Evolutionary conservation across 2,888 invertebrate species (phyloP), one percentile per base, ranked within the genome.

Genomic region (Drosophila ochracea): DNA sequence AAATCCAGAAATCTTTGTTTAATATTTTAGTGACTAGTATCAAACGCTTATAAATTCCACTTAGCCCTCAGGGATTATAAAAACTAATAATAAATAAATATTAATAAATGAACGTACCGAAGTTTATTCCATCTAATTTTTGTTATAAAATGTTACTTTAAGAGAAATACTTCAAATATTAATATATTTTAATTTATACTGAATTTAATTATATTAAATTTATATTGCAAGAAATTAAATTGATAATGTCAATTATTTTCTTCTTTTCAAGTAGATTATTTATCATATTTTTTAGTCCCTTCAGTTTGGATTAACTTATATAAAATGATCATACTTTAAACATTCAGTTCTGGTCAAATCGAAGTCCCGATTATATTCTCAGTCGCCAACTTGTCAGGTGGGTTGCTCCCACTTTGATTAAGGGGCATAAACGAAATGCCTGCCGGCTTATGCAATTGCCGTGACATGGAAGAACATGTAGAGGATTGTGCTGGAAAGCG

Each of bases 401-500:
- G 33, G 25, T 3, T 16, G 31, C 43, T 11, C 49, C 33, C 39
- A 55, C 13, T 13, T 37, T 69, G 31, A 37, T n/a, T 35, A 71
- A 37, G 57, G 41, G 59, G 21, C 63, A 37, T 43, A 28, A 53
- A 21, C 31, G 21, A 39, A 37, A 39, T 39, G 35, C 28, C 72
- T 39, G 52, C 9, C 35, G 43, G 43, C 61, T 30, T 31, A 33
- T 28, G 61, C 43, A 58, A 69, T 52, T 60, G 30, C 16, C 30
- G 13, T 11, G 41, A 43, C 43, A 37, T 52, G 31, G 31, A 19
- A 16, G 53, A 58, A 28, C 62, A 54, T 11, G 78, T 67, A 53
- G 64, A 67, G 55, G 58, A 35, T 64, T 62, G 61, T 41, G 55
- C 61, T 55, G 72, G 81, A 68, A 77, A 73, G 78, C 75, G 82